These are phyloP conservation scores for Agrotis clavis DNA, from an alignment of 2,888 invertebrate genomes.

Conservation along the genomic window DNA sequence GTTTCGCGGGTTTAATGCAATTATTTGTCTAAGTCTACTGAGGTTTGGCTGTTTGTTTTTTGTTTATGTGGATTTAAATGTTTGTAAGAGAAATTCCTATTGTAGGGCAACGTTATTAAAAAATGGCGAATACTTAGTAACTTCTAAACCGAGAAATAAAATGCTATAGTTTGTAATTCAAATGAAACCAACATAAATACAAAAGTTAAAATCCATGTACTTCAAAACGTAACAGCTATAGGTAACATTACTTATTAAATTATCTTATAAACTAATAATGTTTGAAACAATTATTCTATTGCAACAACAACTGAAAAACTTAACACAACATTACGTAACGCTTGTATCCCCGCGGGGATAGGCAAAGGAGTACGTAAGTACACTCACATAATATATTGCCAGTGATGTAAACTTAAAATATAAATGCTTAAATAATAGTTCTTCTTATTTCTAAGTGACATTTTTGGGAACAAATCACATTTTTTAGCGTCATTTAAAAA, in stretches of 20 bases:
- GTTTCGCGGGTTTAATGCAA: too few relatives aligned
- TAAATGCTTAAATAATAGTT: conserved; percentile 29
- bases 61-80: too few relatives aligned
- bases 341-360: background rate
- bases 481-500: background rate
- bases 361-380: background rate
- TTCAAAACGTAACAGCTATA: conserved; percentile 56
- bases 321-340: background rate
- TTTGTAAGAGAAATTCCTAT: too few relatives aligned
- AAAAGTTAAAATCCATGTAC: conserved; percentile 58
- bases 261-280: conserved; percentile 14
- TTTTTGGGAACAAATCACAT: conserved; percentile 32
- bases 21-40: too few relatives aligned
- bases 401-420: conserved; percentile 2
- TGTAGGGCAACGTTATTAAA: too few relatives aligned
- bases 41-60: too few relatives aligned
- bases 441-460: conserved; percentile 19
- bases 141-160: too few relatives aligned
- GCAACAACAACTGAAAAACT: conserved; percentile 28
- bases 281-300: conserved; percentile 17
- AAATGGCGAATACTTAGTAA: too few relatives aligned
- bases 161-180: background rate
- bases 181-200: conserved; percentile 39
- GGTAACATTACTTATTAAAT: conserved; percentile 47
- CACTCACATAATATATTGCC: background rate